Base-by-base conservation (phyloP, 2,888 invertebrate genomes). In the Andricus curvator region DNA sequence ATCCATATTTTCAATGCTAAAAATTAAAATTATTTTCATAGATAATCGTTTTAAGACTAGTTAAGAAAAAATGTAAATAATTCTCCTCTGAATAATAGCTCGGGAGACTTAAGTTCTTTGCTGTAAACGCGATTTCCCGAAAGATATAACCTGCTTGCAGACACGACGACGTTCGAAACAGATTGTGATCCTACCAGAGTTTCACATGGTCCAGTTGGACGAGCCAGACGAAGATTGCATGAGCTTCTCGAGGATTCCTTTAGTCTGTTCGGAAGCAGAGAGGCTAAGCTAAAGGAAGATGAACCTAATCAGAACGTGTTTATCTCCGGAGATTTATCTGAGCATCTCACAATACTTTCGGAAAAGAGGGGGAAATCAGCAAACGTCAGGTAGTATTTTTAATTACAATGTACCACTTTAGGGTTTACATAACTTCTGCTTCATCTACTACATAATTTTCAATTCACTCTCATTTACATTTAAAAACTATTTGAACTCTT, bases 181-280 rank as follows among this genome's bases (percentile, higher is more conserved):
- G 90, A 91, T 80, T 62, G 82, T 70, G 91, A 90, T 82, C 84
- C 85, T 77, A 87, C 86, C 77, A 83, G 81, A 80, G 79, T 84
- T 13, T 83, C 88, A 56, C 84, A 87, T 62, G 92, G 91, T 79
- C 88, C 92, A 79, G 94, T 95, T 0, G 95, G 95, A 0, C 94
- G 95, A 79, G 96, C 96, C 94, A 92, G 96, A 74, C 95, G 95
- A 87, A 93, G 96, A 65, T 96, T 97, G 91, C 96, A 96, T 91
- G 96, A 96, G 88, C 94, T 97, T 13, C 94, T 97, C 89, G 97
- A 97, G 88, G 97, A 97, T 87, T 96, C 97, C 0, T 96, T 96
- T 93, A 96, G 96, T 83, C 93, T 96, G 80, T 96, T 96, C 91
- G 96, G 96, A 5, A 95, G 95, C 88, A 94, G 95, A 48, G 94